These are phyloP conservation scores for Dipodomys spectabilis DNA, from an alignment of 2,113 vertebrate genomes.

Conservation along the genomic window DNA sequence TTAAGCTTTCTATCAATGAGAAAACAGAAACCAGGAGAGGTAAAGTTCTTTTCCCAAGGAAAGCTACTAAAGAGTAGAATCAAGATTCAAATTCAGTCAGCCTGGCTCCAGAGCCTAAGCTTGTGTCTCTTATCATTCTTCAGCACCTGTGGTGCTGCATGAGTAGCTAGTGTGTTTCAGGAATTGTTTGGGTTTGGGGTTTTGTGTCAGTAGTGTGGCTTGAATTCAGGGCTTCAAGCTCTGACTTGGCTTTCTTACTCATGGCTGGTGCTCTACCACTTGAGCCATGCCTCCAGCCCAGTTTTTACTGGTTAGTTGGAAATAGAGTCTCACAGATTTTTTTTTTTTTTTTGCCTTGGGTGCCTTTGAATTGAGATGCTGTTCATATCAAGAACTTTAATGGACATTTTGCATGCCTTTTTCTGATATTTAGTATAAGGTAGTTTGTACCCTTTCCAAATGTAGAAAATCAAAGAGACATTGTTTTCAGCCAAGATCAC, in stretches of 20 bases:
- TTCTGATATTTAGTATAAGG: background rate
- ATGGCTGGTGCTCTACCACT: no score
- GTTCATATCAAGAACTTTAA: background rate
- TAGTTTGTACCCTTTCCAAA: background rate
- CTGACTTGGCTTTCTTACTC: no score
- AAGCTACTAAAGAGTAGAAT: background rate
- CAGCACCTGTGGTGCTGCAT: background rate
- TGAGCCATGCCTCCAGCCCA: no score
- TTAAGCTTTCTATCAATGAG: conserved; percentile 7
- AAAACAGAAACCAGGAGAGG: background rate
- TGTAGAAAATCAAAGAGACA: background rate
- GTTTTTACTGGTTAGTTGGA: no score
- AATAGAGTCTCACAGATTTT: no score
- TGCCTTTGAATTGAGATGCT: no score
- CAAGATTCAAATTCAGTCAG: background rate
- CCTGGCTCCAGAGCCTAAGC: background rate
- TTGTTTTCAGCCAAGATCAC: background rate
- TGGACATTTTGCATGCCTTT: background rate
- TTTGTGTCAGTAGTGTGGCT: no score
- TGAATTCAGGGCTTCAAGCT: no score
- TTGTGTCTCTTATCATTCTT: background rate
- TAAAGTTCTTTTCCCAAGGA: background rate
- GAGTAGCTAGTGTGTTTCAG: background rate
- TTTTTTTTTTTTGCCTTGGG: no score
- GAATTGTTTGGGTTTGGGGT: no score